phyloP scores from a whole-genome alignment of 2,797 vertebrate species.

The Mastacembelus armatus region DNA sequence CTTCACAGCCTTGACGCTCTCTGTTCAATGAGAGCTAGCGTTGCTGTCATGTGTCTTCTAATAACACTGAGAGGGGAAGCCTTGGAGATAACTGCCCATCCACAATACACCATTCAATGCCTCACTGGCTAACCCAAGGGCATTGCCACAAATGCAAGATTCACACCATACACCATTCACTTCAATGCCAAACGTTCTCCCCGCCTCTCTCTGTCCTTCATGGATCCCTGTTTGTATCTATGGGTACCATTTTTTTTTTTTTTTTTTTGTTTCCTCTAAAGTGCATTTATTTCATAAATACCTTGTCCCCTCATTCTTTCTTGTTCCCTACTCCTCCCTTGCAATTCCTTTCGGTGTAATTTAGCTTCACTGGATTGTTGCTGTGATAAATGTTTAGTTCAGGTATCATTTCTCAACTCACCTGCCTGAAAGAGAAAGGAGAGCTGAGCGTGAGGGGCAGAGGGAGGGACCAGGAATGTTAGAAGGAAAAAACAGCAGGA shows the following conservation, averaged over 20 bases:
- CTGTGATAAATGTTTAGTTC: conserved; percentile 72
- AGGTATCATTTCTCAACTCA: conserved; percentile 70
- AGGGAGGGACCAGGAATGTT: conserved; percentile 8
- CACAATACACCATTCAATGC: conserved; percentile 71
- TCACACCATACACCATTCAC: conserved; percentile 60
- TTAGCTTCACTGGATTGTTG: conserved; percentile 69
- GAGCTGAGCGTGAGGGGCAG: conserved; percentile 30
- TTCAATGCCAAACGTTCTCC: conserved; percentile 60
- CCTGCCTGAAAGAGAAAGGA: conserved; percentile 54
- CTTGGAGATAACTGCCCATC: conserved; percentile 79
- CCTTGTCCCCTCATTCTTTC: conserved; percentile 33
- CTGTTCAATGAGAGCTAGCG: conserved; percentile 49
- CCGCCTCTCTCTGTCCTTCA: neutral
- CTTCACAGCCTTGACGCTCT: conserved; percentile 55
- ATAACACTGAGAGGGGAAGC: conserved; percentile 67
- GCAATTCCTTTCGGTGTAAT: conserved; percentile 63
- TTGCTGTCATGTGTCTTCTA: conserved; percentile 63
- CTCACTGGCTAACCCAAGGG: conserved; percentile 73
- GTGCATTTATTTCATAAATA: conserved; percentile 61
- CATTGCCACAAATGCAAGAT: conserved; percentile 69
- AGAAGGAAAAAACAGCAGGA: neutral
- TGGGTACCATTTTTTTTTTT: conserved; percentile 22
- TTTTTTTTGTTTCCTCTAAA: conserved; percentile 51
- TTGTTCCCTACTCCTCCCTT: conserved; percentile 51
- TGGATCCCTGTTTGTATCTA: conserved; percentile 15